Conservation (phyloP, 2,888 invertebrate genomes). For the Phanerotoma sp. region DNA sequence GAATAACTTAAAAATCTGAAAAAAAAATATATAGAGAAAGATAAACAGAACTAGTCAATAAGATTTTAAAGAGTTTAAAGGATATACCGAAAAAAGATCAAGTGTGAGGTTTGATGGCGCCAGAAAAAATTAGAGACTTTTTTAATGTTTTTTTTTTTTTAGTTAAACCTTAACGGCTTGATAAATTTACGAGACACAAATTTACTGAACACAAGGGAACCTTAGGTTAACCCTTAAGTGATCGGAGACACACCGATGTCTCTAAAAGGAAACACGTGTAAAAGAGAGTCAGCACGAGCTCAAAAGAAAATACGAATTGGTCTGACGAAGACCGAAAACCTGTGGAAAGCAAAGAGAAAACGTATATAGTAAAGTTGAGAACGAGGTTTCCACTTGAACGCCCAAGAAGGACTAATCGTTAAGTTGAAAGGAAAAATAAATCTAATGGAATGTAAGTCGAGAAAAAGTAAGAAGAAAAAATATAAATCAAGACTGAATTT, state of each 20-base stretch:
- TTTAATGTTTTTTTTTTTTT: not conserved
- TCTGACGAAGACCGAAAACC: slow-evolving; percentile 1
- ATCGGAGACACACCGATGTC: not conserved
- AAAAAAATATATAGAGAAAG: not conserved
- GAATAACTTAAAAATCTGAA: not conserved
- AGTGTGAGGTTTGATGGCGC: not conserved
- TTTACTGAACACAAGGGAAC: not conserved
- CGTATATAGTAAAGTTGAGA: not conserved
- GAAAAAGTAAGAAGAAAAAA: not conserved
- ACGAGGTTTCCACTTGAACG: slow-evolving; percentile 7
- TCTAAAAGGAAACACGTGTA: slow-evolving; percentile 1
- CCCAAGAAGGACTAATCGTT: slow-evolving; percentile 8
- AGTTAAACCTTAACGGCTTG: not conserved
- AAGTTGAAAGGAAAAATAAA: slow-evolving; percentile 2
- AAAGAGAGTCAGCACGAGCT: not conserved
- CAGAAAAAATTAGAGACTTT: not conserved
- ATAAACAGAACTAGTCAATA: no score
- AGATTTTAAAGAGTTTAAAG: no score
- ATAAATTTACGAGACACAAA: slow-evolving; percentile 3
- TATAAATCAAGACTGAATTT: not conserved
- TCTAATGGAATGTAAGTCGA: not conserved
- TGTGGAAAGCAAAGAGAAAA: not conserved
- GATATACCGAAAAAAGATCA: no score
- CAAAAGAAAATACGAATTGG: not conserved
- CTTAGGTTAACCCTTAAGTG: not conserved